Percentiles rank a stretch among this genome's conserved stretches.
phyloP scores from a whole-genome alignment of 2,797 vertebrate genomes.

The Sebastes aleutianus region DNA sequence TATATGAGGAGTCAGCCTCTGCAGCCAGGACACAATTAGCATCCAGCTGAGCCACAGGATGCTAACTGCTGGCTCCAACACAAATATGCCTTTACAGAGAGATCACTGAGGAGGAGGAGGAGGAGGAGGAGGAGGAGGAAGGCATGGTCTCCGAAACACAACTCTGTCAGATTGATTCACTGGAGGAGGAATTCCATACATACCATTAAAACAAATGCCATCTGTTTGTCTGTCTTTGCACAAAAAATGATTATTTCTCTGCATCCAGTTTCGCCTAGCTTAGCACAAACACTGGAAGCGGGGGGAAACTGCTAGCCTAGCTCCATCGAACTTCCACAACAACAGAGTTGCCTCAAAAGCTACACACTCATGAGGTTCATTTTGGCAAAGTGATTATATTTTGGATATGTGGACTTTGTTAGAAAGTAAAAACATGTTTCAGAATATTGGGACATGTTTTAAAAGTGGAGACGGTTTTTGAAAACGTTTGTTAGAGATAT shows the following conservation, averaged over 20 bases:
- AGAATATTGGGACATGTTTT: neutral
- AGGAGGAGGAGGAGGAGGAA: neutral
- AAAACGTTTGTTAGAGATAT: neutral
- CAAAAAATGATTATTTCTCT: neutral
- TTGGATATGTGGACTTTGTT: neutral
- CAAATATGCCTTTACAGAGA: conserved; percentile 2
- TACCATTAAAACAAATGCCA: neutral
- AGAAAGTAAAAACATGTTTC: neutral
- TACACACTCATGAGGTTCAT: neutral
- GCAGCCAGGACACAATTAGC: conserved; percentile 43
- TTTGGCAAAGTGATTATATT: neutral
- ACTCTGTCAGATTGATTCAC: neutral
- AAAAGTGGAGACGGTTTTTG: neutral
- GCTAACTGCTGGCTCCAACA: conserved; percentile 21
- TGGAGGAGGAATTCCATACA: neutral
- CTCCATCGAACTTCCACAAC: neutral
- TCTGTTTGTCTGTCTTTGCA: neutral
- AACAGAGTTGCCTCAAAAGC: neutral
- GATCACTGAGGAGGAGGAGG: neutral
- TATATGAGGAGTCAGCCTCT: conserved; percentile 11
- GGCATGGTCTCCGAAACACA: neutral
- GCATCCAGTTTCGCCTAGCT: neutral
- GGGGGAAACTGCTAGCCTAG: neutral
- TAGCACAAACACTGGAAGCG: neutral
- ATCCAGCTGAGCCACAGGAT: conserved; percentile 49